A percentile compares a stretch with the other conserved stretches of the same genome.
These are phyloP conservation scores for Megaceryle torquata DNA, from an alignment of 2,113 vertebrate species.

Conservation along the genomic window DNA sequence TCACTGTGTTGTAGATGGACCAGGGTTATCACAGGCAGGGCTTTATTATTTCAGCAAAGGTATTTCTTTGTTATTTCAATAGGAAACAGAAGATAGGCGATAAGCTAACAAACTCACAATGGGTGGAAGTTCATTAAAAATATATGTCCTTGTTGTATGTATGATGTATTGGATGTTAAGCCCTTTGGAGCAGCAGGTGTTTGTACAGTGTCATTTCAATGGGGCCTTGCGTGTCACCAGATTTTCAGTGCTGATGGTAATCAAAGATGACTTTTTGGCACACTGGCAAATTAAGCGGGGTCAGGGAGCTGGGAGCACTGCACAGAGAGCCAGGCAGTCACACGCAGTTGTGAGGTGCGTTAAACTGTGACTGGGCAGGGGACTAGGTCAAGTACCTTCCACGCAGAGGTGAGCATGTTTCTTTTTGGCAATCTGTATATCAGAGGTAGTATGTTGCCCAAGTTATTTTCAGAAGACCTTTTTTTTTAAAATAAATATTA, in stretches of 20 bases:
- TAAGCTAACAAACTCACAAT: slow-evolving; percentile 52
- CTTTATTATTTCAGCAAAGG: slow-evolving; percentile 24
- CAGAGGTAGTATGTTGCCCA: slow-evolving; percentile 57
- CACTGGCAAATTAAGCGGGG: neutral
- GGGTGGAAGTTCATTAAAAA: slow-evolving; percentile 58
- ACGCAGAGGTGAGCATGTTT: neutral
- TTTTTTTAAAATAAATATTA: neutral
- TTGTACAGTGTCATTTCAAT: neutral
- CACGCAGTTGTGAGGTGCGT: neutral
- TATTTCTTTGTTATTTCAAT: slow-evolving; percentile 49
- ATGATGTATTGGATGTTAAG: neutral
- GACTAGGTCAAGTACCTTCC: neutral
- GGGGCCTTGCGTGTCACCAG: neutral
- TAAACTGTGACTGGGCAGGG: neutral
- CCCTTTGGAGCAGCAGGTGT: slow-evolving; percentile 25
- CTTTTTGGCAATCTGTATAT: slow-evolving; percentile 15
- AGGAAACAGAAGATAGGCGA: slow-evolving; percentile 33
- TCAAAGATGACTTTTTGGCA: neutral
- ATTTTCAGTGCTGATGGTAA: neutral
- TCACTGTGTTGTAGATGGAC: neutral
- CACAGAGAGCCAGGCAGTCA: neutral
- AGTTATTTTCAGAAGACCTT: neutral
- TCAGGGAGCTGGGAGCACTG: neutral
- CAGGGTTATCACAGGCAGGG: neutral
- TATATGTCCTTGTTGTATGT: slow-evolving; percentile 13